Evolutionary conservation across 2,888 invertebrate species (phyloP), one percentile per base, ranked within the genome.

Genomic region (Ditula angustiorana): DNA sequence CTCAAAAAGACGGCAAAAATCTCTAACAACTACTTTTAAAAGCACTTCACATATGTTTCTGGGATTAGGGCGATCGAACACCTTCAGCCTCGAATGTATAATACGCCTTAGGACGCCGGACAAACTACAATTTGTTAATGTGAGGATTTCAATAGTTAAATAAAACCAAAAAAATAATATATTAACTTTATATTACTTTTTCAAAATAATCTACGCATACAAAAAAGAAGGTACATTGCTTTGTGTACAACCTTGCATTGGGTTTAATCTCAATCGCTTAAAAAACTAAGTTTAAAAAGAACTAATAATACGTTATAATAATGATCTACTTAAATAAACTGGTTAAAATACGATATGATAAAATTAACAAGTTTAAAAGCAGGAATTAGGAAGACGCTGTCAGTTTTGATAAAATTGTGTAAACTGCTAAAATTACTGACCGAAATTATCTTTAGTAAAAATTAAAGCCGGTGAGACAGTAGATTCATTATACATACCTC

Each of bases 221-320:
- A 86, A 83, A 62, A 63, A 82, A 82, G 75, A 79, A 86, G 83
- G 82, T 87, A 86, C 81, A 82, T 82, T 76, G 80, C 77, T 85
- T 83, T 83, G 79, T 83, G 81, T 83, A 80, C 71, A 80, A 78
- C 76, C 75, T 81, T 83, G 78, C 75, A 81, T 82, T 79, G 77
- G 76, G 71, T 74, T 80, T 80, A 82, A 84, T 81, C 80, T 81
- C 79, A 78, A 78, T 73, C 56, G 69, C 74, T 72, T 68, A 67
- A 30, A 10, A 5, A 56, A 56, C 55, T 41, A 41, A 41, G 3
- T 11, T 58, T n/a, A 47, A 46, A 58, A 30, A 5, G n/a, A 52
- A 52, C 23, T 44, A 59, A 37, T 37, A 37, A 35, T 49, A 59
- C 49, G n/a, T 49, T 35, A 26, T 16, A 5, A 19, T 28, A 24